These are phyloP conservation scores for Alligator sinensis DNA, from an alignment of 2,113 vertebrate genomes.

Conservation along the genomic window DNA sequence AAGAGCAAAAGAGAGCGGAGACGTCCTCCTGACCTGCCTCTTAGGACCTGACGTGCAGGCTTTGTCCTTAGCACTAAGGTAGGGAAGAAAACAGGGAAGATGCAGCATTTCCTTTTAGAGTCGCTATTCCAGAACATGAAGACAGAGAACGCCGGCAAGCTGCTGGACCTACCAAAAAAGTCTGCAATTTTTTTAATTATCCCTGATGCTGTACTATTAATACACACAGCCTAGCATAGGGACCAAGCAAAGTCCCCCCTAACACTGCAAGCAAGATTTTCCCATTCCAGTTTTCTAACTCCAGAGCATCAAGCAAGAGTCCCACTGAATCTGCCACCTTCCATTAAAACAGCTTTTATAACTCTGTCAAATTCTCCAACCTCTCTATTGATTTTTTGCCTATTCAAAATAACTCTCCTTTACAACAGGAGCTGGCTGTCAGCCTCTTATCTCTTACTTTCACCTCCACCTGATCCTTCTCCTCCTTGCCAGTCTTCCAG, in stretches of 20 bases:
- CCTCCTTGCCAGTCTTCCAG: conserved; percentile 52
- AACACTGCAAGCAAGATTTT: conserved; percentile 9
- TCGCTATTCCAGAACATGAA: neutral
- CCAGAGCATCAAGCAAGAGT: conserved; percentile 61
- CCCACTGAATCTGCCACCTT: conserved; percentile 67
- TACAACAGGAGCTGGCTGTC: conserved; percentile 65
- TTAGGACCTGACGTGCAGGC: neutral
- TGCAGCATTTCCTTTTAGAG: neutral
- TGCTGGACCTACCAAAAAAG: neutral
- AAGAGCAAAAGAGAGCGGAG: neutral
- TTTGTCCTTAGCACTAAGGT: no score
- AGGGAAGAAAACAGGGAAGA: no score
- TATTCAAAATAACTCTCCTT: conserved; percentile 73
- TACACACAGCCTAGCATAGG: no score
- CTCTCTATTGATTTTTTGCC: conserved; percentile 69
- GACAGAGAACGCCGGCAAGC: neutral
- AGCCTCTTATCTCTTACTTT: conserved; percentile 73
- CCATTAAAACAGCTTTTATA: conserved; percentile 73
- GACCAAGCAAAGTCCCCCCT: conserved; percentile 10
- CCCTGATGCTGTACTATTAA: no score
- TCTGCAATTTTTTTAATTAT: neutral
- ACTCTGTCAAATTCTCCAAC: conserved; percentile 73
- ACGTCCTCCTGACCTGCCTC: neutral
- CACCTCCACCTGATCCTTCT: conserved; percentile 63
- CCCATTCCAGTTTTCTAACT: conserved; percentile 36